Evolutionary conservation across 2,113 vertebrate genomes (phyloP).

Genomic region (Lophius piscatorius): DNA sequence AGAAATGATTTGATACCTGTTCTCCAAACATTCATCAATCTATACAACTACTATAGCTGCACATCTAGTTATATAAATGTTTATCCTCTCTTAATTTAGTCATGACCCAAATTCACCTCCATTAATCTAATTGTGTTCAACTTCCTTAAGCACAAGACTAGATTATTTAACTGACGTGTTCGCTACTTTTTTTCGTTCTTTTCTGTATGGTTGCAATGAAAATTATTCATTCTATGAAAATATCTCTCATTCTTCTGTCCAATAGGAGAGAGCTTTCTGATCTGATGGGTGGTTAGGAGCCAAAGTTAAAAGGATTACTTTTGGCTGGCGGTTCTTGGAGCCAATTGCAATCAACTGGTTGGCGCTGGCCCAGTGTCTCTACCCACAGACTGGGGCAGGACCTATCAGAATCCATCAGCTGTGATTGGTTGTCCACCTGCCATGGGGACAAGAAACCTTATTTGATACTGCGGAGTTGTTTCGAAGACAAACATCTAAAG

Average conservation of each 20-base stretch:
- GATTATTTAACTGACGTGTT: too few species aligned
- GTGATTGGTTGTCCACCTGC: not conserved
- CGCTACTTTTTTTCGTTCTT: not conserved
- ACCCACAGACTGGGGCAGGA: slow-evolving; percentile 14
- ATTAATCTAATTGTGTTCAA: too few species aligned
- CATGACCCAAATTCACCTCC: too few species aligned
- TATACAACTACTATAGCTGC: too few species aligned
- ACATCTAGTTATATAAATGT: too few species aligned
- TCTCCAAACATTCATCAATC: too few species aligned
- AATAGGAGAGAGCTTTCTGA: slow-evolving; percentile 10
- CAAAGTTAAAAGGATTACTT: slow-evolving; percentile 71
- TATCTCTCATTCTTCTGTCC: not conserved
- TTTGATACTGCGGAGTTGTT: not conserved
- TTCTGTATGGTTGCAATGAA: not conserved
- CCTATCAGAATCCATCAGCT: slow-evolving; percentile 18
- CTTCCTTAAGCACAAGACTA: too few species aligned
- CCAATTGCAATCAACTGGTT: slow-evolving; percentile 51
- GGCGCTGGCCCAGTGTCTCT: not conserved
- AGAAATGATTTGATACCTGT: too few species aligned
- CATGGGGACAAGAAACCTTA: slow-evolving; percentile 24
- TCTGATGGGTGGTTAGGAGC: slow-evolving; percentile 44
- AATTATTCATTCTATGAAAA: not conserved
- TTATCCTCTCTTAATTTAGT: too few species aligned
- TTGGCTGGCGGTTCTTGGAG: slow-evolving; percentile 36
- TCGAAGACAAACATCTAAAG: slow-evolving; percentile 5